Evolutionary conservation across 2,797 vertebrate species (phyloP), one percentile per base, ranked within the genome.

Genomic region (Pempheris klunzingeri): DNA sequence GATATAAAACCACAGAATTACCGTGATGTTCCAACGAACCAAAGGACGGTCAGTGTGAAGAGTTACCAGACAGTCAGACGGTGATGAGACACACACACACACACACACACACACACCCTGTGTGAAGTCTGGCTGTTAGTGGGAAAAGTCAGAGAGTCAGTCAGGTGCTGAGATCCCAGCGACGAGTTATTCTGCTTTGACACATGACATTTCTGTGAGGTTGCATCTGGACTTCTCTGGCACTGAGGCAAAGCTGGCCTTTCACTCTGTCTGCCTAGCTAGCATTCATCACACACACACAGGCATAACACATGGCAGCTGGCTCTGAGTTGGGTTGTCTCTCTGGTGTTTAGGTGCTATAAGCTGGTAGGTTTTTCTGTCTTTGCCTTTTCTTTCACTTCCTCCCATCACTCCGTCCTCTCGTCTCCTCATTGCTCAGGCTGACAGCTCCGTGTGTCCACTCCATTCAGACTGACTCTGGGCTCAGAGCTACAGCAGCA

Each of bases 201-300:
- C 90, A 90, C 91, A 87, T 94, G 92, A 93, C 93, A 93, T 94
- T 94, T 94, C 75, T 84, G 79, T 70, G 82, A 88, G 90, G 86
- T 89, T 88, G 81, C 87, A 88, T 89, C 86, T 86, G 88, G 82
- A 91, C 82, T 82, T 70, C 74, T 84, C 65, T 85, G 86, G 83
- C 85, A 15, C 78, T 71, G 83, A 90, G 84, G 89, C 86, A 90
- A 88, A 88, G 85, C 77, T 92, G 90, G 87, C 90, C 92, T 94
- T 93, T 93, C 74, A 71, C 89, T 90, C 77, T 55, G 73, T 77
- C 89, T 85, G 88, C 89, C 86, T 87, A 84, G 91, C 82, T 86
- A 90, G 81, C 65, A 87, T 90, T 90, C 85, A 90, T 88, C 90
- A 91, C 58, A 78, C 67, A 38, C 63, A 70, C 67, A 72, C 47